Percentiles rank a stretch among this genome's conserved stretches.
Evolutionary conservation across 1,140 invertebrate genomes (phyloP).

Genomic region (Homarus americanus): DNA sequence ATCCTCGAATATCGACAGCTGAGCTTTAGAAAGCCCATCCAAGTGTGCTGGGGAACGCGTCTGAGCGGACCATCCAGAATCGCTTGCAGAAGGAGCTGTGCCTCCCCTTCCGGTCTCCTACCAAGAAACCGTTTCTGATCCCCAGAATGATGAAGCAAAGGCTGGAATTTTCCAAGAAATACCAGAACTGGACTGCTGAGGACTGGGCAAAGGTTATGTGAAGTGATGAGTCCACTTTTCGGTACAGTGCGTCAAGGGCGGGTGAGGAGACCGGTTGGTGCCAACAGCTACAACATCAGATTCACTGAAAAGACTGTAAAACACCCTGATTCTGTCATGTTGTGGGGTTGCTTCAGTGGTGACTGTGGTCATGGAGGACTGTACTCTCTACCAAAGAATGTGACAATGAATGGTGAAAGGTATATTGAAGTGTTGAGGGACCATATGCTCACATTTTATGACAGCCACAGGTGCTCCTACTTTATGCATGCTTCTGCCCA

Average conservation of each 20-base stretch:
- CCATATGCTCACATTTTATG: too few relatives aligned
- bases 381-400: neutral
- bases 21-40: neutral
- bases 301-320: neutral
- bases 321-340: neutral
- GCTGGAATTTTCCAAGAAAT: neutral
- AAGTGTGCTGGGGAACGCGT: neutral
- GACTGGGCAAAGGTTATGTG: neutral
- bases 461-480: too few relatives aligned
- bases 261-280: neutral
- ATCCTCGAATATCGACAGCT: neutral
- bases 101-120: neutral
- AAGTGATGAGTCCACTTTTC: neutral
- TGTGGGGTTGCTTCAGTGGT: too few relatives aligned
- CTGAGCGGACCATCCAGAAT: neutral
- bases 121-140: neutral
- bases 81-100: neutral
- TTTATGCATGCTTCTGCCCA: too few relatives aligned
- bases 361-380: neutral
- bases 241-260: neutral
- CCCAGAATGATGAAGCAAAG: neutral
- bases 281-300: neutral
- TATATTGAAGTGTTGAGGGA: too few relatives aligned
- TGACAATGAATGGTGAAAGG: too few relatives aligned
- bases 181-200: neutral